A percentile compares a stretch with the other conserved stretches of the same genome.
Evolutionary conservation across 2,797 vertebrate genomes (phyloP).

Genomic region (Betta splendens): DNA sequence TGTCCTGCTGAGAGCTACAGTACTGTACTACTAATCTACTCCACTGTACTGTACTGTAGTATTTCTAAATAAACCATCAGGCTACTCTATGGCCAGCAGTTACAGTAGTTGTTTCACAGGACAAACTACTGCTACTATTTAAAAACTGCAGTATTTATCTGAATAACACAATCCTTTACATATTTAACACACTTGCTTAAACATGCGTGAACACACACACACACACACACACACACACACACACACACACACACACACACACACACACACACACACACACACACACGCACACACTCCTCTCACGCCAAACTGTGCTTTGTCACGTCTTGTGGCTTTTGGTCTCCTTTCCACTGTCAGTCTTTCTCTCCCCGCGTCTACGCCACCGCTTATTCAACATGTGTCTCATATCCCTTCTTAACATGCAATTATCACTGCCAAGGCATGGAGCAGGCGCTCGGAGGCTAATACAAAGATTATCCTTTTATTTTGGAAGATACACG

Average conservation of each 20-base stretch:
- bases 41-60: too few relatives aligned
- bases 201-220: conserved; percentile 19
- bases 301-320: conserved; percentile 70
- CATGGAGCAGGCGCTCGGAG: conserved; percentile 50
- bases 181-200: conserved; percentile 34
- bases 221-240: conserved; percentile 40
- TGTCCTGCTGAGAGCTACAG: too few relatives aligned
- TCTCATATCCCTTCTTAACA: conserved; percentile 63
- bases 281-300: conserved; percentile 56
- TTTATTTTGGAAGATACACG: conserved; percentile 72
- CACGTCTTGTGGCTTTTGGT: conserved; percentile 64
- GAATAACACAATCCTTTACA: conserved; percentile 47
- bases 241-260: conserved; percentile 33
- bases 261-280: conserved; percentile 23
- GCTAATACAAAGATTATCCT: conserved; percentile 69
- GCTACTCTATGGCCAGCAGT: too few relatives aligned
- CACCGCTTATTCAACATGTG: conserved; percentile 60
- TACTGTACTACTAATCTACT: too few relatives aligned
- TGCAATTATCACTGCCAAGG: conserved; percentile 52
- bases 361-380: conserved; percentile 32
- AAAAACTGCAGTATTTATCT: too few relatives aligned
- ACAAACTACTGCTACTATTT: conserved; percentile 18
- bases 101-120: conserved; percentile 16
- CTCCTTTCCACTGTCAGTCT: conserved; percentile 53
- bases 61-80: too few relatives aligned